These are phyloP conservation scores for roundworm (Caenorhabditis elegans) DNA, from an alignment of 1,140 invertebrate species.

Conservation along the genomic window DNA sequence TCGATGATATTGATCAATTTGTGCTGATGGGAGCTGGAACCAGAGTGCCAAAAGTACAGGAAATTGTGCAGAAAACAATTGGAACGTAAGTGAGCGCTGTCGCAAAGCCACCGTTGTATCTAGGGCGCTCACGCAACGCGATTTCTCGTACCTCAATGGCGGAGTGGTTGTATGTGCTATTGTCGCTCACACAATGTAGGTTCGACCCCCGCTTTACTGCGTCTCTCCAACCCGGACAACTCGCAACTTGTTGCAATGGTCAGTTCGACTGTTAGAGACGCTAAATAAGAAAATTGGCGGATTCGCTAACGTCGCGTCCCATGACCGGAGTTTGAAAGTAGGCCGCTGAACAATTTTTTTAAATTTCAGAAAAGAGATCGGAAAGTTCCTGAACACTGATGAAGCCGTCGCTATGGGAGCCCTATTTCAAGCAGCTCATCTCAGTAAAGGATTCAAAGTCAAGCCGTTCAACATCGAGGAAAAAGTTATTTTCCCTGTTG, in stretches of 20 bases:
- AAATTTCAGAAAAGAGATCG: conserved; percentile 74
- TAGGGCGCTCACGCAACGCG: no score
- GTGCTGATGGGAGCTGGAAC: conserved; percentile 92
- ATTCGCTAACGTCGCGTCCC: conserved; percentile 17
- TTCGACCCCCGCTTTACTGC: neutral
- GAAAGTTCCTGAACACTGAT: conserved; percentile 94
- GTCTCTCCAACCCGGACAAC: conserved; percentile 12
- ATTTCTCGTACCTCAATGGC: neutral
- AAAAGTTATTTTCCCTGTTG: conserved; percentile 86
- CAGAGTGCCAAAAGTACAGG: conserved; percentile 86
- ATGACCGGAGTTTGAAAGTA: conserved; percentile 29
- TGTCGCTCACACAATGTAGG: neutral
- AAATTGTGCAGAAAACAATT: conserved; percentile 71
- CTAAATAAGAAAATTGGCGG: neutral
- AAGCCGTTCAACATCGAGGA: conserved; percentile 93
- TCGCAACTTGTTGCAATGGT: neutral
- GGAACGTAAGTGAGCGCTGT: neutral
- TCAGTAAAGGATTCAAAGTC: conserved; percentile 87
- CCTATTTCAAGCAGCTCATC: conserved; percentile 81
- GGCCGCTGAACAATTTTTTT: conserved; percentile 7
- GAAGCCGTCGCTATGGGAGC: conserved; percentile 94
- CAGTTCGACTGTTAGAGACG: conserved; percentile 19
- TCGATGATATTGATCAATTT: conserved; percentile 71
- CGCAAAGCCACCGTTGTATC: neutral
- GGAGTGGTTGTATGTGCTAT: neutral